These are phyloP conservation scores for Nautilus pompilius DNA, from an alignment of 1,140 invertebrate genomes.

Conservation along the genomic window DNA sequence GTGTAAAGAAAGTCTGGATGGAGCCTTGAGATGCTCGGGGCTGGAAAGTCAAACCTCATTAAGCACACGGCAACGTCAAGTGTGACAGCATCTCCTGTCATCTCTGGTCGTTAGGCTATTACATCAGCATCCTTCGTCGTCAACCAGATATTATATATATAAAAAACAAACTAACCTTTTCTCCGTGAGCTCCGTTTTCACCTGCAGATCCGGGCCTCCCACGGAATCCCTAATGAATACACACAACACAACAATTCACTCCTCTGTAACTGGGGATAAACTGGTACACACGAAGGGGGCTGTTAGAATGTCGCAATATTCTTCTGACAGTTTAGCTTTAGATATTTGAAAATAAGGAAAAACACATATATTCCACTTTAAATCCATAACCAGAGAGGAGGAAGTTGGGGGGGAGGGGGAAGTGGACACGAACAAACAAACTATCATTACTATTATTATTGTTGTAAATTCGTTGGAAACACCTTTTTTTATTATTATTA, in stretches of 20 bases:
- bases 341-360: neutral
- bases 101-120: neutral
- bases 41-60: neutral
- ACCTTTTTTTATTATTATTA: neutral
- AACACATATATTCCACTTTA: neutral
- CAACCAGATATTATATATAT: neutral
- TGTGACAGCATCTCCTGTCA: neutral
- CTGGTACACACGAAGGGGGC: too few relatives aligned
- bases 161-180: slow-evolving; percentile 23
- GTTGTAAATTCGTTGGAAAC: neutral
- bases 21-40: neutral
- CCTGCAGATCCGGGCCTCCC: slow-evolving; percentile 31
- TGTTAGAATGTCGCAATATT: too few relatives aligned
- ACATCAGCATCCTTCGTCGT: neutral
- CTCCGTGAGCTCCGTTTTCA: slow-evolving; percentile 26
- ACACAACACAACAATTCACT: neutral
- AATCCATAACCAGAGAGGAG: neutral
- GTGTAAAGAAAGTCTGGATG: neutral
- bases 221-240: slow-evolving; percentile 18
- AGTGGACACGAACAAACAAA: neutral
- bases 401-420: neutral
- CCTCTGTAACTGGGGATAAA: too few relatives aligned
- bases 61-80: neutral
- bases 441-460: neutral
- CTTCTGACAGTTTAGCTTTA: too few relatives aligned